Base-by-base conservation (phyloP, 2,113 vertebrate species). In the Odontophorus gujanensis region DNA sequence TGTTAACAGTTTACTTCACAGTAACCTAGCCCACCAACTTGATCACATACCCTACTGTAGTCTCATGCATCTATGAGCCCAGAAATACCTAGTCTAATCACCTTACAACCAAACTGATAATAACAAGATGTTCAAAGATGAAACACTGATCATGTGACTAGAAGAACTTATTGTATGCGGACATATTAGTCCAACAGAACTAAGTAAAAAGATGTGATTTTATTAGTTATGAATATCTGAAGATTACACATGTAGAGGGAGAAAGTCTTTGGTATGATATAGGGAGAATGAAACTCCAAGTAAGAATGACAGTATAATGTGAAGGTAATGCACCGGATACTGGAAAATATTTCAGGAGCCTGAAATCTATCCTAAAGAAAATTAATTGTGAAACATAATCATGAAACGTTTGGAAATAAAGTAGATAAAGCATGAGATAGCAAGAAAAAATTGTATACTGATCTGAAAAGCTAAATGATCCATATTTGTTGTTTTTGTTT, bases 341-440 rank as follows among this genome's bases (percentile, higher is more conserved):
- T 16, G 69, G 45, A 21, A 86, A 90, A 84, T 22, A 62, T 57
- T 78, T 80, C 12, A 69, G 42, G 42, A 85, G 24, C 51, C 20
- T 81, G 53, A 88, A 83, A 92, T 65, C 25, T 88, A 7, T 53
- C 66, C 76, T 85, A 67, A 2, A 68, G 43, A 61, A n/a, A 75
- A 40, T 63, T 61, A 89, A 84, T 62, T 92, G 77, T 76, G 26
- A 36, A 63, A 48, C 13, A 30, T 1, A 1, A 67, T 53, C 25
- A 26, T 53, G 51, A 48, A 74, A 77, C 17, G 38, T 72, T 81
- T 86, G 61, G 74, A 74, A 88, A 74, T 7, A 89, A 42, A 53
- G 14, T 28, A 87, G 51, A 71, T 57, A 72, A 94, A 88, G 53
- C n/a, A 72, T 21, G 43, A 95, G n/a, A 71, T 66, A 75, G 73